Evolutionary conservation across 2,113 vertebrate species (phyloP), one percentile per base, ranked within the genome.

Genomic region (Centropus unirufus): DNA sequence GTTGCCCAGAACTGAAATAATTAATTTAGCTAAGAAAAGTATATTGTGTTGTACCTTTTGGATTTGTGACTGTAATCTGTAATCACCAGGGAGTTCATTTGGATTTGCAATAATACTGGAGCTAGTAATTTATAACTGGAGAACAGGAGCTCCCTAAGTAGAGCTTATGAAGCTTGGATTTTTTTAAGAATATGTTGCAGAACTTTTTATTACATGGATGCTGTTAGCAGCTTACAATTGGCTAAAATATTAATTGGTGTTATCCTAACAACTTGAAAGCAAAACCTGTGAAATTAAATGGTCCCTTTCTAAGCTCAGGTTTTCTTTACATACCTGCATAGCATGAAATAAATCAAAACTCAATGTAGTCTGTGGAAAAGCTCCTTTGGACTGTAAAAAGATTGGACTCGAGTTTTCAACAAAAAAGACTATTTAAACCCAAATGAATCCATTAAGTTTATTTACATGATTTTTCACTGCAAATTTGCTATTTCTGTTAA

Each of bases 1-100:
- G 93, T 97, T 97, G 95, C 91, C 93, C 95, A 96, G 95, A 98
- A 97, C 96, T 95, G 96, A 96, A 98, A 98, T 98, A 97, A 98
- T 98, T 97, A 97, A 97, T 98, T 98, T 98, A 98, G 93, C 87
- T 91, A 72, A 69, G 94, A 95, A 97, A 97, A 97, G 92, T 95
- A 92, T 93, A 97, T 96, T 97, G 92, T 96, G 70, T 92, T 95
- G 85, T 94, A 96, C 94, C 86, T 90, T 97, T 95, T 88, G 91
- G 90, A 96, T 97, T 98, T 97, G 96, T 97, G 96, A 96, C 82
- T 86, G 55, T 95, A 98, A 98, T 98, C 95, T 97, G 70, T 96
- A 98, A 97, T 94, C 96, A 96, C 85, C 77, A 89, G 95, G 96
- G 96, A 97, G 92, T 97, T 97, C 97, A 97, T 97, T 91, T 97